A percentile compares a stretch with the other conserved stretches of the same genome.
These are phyloP conservation scores for Platichthys stellatus DNA, from an alignment of 2,113 vertebrate genomes.

Conservation along the genomic window DNA sequence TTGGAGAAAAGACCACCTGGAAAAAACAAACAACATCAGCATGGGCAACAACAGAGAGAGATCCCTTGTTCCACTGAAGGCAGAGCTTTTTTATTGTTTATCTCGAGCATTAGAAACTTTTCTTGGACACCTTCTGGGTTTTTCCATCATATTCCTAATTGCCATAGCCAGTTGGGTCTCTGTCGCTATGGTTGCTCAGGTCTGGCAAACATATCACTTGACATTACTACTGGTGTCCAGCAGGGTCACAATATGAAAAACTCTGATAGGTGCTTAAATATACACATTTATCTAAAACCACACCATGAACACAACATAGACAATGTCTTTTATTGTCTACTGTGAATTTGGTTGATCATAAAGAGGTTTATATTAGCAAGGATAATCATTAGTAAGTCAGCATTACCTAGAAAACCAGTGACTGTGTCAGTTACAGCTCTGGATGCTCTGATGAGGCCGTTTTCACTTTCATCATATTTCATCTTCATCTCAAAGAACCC, in stretches of 20 bases:
- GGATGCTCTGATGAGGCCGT: slow-evolving; percentile 89
- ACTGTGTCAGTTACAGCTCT: slow-evolving; percentile 92
- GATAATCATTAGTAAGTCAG: not conserved
- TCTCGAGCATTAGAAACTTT: not conserved
- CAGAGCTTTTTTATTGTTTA: not conserved
- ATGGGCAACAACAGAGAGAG: not conserved
- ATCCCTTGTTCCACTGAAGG: not conserved
- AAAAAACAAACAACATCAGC: slow-evolving; percentile 16
- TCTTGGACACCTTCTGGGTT: not conserved
- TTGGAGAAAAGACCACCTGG: slow-evolving; percentile 94
- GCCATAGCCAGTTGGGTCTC: not conserved
- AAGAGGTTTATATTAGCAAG: not conserved
- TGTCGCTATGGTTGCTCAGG: too few relatives aligned
- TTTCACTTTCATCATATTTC: slow-evolving; percentile 97
- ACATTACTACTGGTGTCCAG: too few relatives aligned
- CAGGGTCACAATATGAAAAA: too few relatives aligned
- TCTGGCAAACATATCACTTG: too few relatives aligned
- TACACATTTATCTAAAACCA: not conserved
- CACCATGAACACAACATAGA: not conserved
- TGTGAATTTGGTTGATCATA: not conserved
- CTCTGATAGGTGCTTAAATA: too few relatives aligned
- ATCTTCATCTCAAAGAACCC: slow-evolving; percentile 99
- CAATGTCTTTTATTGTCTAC: not conserved
- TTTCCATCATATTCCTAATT: not conserved
- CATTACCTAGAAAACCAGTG: slow-evolving; percentile 88